A percentile compares a stretch with the other conserved stretches of the same genome.
Conservation (phyloP, 2,888 invertebrate genomes). For the Phytoseiulus persimilis region DNA sequence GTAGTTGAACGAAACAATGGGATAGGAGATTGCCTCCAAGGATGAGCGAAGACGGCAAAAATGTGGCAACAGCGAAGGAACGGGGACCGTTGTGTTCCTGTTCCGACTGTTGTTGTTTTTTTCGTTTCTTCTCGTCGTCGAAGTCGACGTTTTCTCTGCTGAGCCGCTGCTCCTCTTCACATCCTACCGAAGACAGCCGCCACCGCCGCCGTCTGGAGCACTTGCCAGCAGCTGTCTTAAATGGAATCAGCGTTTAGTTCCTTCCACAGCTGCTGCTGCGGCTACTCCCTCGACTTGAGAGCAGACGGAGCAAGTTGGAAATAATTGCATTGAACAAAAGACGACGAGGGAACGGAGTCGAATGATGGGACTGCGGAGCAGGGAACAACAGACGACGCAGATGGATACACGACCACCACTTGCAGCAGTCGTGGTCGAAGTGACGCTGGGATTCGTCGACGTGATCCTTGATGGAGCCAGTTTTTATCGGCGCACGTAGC, state of each 20-base stretch:
- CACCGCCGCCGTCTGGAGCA: neutral
- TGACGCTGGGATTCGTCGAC: neutral
- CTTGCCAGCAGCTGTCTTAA: neutral
- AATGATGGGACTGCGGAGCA: neutral
- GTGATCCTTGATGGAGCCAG: neutral
- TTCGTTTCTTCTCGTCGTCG: neutral
- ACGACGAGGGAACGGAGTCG: neutral
- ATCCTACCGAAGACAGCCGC: neutral
- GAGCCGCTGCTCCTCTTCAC: neutral
- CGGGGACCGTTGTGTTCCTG: neutral
- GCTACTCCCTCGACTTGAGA: neutral
- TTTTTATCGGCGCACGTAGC: neutral
- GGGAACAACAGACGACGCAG: neutral
- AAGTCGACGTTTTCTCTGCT: neutral
- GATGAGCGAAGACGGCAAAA: neutral
- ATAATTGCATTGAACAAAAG: neutral
- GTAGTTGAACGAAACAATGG: neutral
- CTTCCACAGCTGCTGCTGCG: neutral
- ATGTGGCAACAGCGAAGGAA: neutral
- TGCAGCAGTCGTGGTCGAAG: neutral
- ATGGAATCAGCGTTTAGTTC: neutral
- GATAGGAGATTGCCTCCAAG: neutral
- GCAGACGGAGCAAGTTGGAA: neutral
- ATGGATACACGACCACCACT: neutral
- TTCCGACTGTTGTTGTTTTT: neutral